Conservation (phyloP, 1,140 invertebrate genomes). For the Neodiprion virginianus region DNA sequence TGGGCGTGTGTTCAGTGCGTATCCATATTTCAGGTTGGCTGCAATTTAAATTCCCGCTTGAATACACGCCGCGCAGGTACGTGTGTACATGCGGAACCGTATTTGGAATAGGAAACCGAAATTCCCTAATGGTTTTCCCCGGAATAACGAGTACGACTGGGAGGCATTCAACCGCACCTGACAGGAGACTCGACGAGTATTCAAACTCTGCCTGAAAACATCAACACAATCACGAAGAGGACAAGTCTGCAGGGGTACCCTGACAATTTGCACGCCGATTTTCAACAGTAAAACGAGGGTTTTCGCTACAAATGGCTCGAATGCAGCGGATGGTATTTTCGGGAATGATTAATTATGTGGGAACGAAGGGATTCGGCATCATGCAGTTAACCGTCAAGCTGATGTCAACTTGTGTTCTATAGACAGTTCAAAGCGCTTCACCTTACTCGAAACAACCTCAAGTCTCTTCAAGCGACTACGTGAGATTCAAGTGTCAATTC, state of each 20-base stretch:
- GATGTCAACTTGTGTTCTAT: no score
- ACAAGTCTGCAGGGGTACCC: not conserved
- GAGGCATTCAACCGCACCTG: not conserved
- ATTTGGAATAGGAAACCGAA: not conserved
- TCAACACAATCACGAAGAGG: not conserved
- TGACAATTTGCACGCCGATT: not conserved
- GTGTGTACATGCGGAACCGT: not conserved
- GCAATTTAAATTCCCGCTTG: constrained; percentile 1
- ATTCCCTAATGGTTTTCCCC: not conserved
- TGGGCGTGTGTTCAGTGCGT: no score
- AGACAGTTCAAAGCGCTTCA: no score
- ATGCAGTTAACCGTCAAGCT: no score
- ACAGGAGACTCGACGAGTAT: not conserved
- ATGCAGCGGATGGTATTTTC: no score
- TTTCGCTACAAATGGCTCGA: no score
- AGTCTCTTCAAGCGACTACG: no score
- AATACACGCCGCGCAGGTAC: no score
- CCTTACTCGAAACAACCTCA: no score
- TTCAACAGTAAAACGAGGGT: not conserved
- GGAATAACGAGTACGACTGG: not conserved
- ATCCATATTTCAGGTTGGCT: not conserved
- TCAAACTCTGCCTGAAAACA: not conserved
- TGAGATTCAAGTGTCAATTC: no score
- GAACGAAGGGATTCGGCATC: no score
- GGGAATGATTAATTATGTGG: no score